Evolutionary conservation across 2,113 vertebrate genomes (phyloP), one percentile per base, ranked within the genome.

Genomic region (Apodemus speciosus): DNA sequence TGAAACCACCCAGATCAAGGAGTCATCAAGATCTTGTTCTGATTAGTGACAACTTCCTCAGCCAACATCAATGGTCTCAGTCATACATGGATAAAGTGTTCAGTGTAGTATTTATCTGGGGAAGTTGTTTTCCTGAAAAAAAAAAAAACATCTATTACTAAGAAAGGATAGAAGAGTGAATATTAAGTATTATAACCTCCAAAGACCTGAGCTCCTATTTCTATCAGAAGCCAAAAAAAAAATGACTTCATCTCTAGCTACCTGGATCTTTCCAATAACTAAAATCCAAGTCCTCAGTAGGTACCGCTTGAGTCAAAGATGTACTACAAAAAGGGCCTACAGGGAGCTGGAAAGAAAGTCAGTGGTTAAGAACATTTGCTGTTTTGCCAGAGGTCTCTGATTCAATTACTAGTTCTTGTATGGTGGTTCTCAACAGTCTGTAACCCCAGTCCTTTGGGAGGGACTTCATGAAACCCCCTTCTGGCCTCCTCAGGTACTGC

Each of bases 161-260:
- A 80, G 69, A 80, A 93, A 83, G 11, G 72, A 87, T 11, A 15
- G 14, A 32, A 91, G 66, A 85, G 46, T 73, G 46, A 62, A 56
- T 60, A n/a, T 15, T 56, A 69, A 56, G 6, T 9, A 0, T 62
- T 46, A 72, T 2, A 76, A 14, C 32, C 27, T 94, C 43, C 21
- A 43, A 46, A 56, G 46, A 73, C 18, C 27, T 32, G 25, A 95
- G n/a, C 7, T 53, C 8, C 8, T 93, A 40, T 53, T 85, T 93
- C 35, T 86, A 0, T 49, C 69, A 85, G 51, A 92, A 96, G 40
- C 60, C 71, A 81, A 87, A 56, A 87, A 9, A 51, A 93, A 53
- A 16, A 62, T 72, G 38, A 75, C 27, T 49, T 89, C 16, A n/a
- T 8, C 7, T 92, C 23, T 64, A 51, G 27, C 32, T 90, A 2